These are phyloP conservation scores for Toxotes jaculatrix DNA, from an alignment of 2,113 vertebrate species.

Conservation along the genomic window DNA sequence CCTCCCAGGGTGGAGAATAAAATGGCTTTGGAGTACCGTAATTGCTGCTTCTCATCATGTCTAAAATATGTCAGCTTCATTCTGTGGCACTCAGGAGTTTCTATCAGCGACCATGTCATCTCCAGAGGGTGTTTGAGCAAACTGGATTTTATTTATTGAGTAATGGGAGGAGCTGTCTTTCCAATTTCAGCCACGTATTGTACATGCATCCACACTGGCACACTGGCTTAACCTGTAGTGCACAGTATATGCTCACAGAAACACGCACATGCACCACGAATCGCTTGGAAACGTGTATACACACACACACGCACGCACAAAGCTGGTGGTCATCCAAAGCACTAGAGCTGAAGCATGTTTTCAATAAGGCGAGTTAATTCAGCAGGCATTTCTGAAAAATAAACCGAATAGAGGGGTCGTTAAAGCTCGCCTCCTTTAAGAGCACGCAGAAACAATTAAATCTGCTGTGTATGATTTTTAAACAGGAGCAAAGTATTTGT, in stretches of 20 bases:
- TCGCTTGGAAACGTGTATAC: background rate
- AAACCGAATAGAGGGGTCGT: constrained; percentile 40
- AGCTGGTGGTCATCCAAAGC: constrained; percentile 25
- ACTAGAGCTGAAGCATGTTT: constrained; percentile 38
- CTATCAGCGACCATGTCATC: constrained; percentile 50
- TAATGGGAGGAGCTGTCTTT: constrained; percentile 39
- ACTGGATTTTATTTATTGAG: constrained; percentile 38
- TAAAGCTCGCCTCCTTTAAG: constrained; percentile 59
- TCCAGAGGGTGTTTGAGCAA: constrained; percentile 55
- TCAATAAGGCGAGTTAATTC: constrained; percentile 46
- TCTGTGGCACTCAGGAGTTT: constrained; percentile 47
- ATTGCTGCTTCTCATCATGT: constrained; percentile 52
- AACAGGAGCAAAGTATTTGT: constrained; percentile 64
- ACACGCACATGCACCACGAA: background rate
- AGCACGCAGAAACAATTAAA: constrained; percentile 61
- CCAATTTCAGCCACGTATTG: background rate
- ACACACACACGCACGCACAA: background rate
- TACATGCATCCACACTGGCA: background rate
- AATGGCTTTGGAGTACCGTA: constrained; percentile 22
- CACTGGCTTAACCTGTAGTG: background rate
- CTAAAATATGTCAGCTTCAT: constrained; percentile 52
- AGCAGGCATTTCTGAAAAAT: constrained; percentile 29
- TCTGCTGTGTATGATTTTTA: constrained; percentile 51
- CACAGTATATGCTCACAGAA: background rate
- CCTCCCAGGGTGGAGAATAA: constrained; percentile 52